These are phyloP conservation scores for Ligdia adustata DNA, from an alignment of 2,888 invertebrate species.

Conservation along the genomic window DNA sequence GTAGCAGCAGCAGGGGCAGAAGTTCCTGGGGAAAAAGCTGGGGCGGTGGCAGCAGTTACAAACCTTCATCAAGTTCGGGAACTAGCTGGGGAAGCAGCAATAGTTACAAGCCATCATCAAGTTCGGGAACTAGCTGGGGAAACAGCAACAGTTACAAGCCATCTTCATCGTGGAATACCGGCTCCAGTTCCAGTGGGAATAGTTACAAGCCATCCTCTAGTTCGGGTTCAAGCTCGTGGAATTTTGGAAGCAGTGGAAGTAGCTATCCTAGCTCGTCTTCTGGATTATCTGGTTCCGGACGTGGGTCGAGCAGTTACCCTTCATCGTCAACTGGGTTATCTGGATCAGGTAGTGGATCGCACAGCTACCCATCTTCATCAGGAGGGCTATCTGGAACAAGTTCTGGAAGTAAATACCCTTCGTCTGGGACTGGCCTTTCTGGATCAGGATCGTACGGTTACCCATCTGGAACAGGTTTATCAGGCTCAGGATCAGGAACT, in stretches of 20 bases:
- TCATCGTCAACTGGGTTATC: constrained; percentile 39
- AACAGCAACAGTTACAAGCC: constrained; percentile 29
- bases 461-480: constrained; percentile 35
- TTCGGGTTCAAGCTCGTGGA: constrained; percentile 35
- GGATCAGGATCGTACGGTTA: constrained; percentile 18
- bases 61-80: constrained; percentile 22
- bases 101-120: constrained; percentile 13
- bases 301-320: constrained; percentile 18
- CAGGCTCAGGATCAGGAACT: constrained; percentile 26
- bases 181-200: constrained; percentile 24
- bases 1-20: constrained; percentile 37
- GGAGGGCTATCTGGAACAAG: constrained; percentile 28
- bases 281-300: constrained; percentile 31
- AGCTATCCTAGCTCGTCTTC: constrained; percentile 20
- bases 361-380: constrained; percentile 25
- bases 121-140: constrained; percentile 23
- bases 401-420: constrained; percentile 11
- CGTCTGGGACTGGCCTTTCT: constrained; percentile 37
- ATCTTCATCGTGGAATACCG: constrained; percentile 28
- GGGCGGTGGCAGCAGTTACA: constrained; percentile 19
- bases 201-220: constrained; percentile 29
- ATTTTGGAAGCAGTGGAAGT: constrained; percentile 13
- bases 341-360: constrained; percentile 25
- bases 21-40: constrained; percentile 35
- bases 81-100: constrained; percentile 10